Base-by-base conservation (phyloP, 2,888 invertebrate species). In the Caenorhabditis sp. region DNA sequence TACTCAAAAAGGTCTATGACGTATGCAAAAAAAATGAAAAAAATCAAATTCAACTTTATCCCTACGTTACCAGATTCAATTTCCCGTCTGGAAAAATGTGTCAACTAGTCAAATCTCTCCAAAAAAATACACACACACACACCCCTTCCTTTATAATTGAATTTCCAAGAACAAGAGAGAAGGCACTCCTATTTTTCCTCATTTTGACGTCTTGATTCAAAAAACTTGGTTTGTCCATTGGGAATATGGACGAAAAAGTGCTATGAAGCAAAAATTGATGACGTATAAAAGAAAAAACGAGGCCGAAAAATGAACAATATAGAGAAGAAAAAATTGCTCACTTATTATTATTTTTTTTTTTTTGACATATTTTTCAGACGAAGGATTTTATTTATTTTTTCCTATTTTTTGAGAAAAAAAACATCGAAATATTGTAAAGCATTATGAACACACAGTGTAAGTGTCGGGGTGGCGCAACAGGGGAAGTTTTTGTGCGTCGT, bases 271-370 rank as follows among this genome's bases (percentile, higher is more conserved):
- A 52, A 52, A 52, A 21, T 23, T 23, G 52, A 12, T 23, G 20
- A 23, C 52, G 23, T 23, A 52, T 12, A 21, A 21, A 52, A 20
- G 23, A 52, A 52, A 21, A 23, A 23, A 21, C 8, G 21, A 31
- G 31, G 31, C 31, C 31, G 31, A 10, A 43, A 43, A 43, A 43
- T 43, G 43, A 43, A 43, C 43, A 43, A 43, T 43, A 43, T n/a
- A n/a, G n/a, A n/a, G n/a, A n/a, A n/a, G n/a, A 43, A 43, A 43
- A 31, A 43, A 43, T 43, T 43, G 43, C 43, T 43, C 43, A 43
- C 43, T 43, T 43, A 43, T 43, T 43, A 43, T 43, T 36, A 36
- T 36, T 36, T 8, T 36, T 36, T 43, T 43, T 43, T 17, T 10
- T 43, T 10, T 43, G 43, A 17, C 43, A 17, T 10, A 10, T 43